Evolutionary conservation across 2,113 vertebrate genomes (phyloP), one percentile per base, ranked within the genome.

Genomic region (Amia ocellicauda): DNA sequence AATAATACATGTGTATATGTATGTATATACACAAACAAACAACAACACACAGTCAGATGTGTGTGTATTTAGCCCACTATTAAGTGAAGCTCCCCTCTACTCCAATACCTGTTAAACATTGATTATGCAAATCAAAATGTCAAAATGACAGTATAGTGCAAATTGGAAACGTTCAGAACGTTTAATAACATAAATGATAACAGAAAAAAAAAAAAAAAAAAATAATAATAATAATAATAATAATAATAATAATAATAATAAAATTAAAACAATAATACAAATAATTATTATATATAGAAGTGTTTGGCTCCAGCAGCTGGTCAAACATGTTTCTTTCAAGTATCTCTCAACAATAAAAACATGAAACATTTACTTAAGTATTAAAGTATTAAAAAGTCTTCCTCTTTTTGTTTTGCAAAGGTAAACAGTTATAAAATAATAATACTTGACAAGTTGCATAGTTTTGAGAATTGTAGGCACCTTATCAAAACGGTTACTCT

Each of bases 281-380:
- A 77, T 58, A 72, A 72, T 66, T 50, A 71, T 69, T 73, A 68
- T 78, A 92, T 89, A 93, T 89, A 95, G 90, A 96, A 93, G 91
- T 90, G 93, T 97, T 98, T 97, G 93, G 90, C 91, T 94, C 93
- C 94, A 97, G 92, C 92, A 97, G 88, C 92, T 89, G 84, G 86
- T 93, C 93, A 91, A 97, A 97, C 92, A 91, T 91, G 80, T 93
- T 94, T 94, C 92, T 90, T 98, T 98, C 96, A 98, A 98, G 96
- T 98, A 96, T 96, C 93, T 94, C 89, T 93, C 91, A 87, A 88
- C 85, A 76, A 86, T 74, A 85, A 89, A 90, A 84, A 86, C 79
- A 91, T 81, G 82, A 74, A 85, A 85, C 83, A 88, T 86, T 85
- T 86, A 90, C 85, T 88, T 91, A 83, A n/a, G n/a, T 83, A 86